Percentiles rank a stretch among this genome's conserved stretches.
phyloP scores from a whole-genome alignment of 2,113 vertebrate genomes.

The Gobiocypris rarus region DNA sequence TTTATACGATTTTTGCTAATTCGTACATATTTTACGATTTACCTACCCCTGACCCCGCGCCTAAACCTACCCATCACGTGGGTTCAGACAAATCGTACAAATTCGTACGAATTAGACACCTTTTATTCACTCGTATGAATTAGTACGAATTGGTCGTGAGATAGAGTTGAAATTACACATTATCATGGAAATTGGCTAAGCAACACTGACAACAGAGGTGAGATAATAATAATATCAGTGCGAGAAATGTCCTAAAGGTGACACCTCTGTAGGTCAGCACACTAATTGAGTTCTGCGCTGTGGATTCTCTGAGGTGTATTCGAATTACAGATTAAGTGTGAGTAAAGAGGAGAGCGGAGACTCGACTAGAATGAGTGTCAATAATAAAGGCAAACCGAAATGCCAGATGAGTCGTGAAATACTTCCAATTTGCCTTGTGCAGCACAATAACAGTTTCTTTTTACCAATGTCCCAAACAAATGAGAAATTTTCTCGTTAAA shows the following conservation, averaged over 20 bases:
- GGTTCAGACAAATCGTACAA: too few species aligned
- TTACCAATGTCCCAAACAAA: not conserved
- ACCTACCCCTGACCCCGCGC: too few species aligned
- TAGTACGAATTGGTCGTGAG: too few species aligned
- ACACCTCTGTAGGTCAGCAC: not conserved
- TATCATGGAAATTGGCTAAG: constrained; percentile 46
- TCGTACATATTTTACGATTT: too few species aligned
- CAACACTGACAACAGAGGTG: not conserved
- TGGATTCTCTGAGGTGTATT: not conserved
- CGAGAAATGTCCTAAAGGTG: constrained; percentile 17
- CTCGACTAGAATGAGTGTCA: not conserved
- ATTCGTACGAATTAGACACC: too few species aligned
- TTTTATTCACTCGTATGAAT: too few species aligned
- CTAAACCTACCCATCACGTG: too few species aligned
- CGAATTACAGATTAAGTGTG: constrained; percentile 29
- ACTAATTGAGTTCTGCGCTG: constrained; percentile 32
- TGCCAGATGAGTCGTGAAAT: constrained; percentile 14
- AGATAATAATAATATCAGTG: constrained; percentile 3
- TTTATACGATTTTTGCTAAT: too few species aligned
- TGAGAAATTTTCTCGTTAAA: not conserved
- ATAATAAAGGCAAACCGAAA: constrained; percentile 29
- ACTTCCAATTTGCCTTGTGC: constrained; percentile 12
- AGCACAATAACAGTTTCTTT: not conserved
- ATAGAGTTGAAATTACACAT: too few species aligned
- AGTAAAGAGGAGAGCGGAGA: constrained; percentile 15